Evolutionary conservation across 2,113 vertebrate genomes (phyloP).

Genomic region (Athene cunicularia): DNA sequence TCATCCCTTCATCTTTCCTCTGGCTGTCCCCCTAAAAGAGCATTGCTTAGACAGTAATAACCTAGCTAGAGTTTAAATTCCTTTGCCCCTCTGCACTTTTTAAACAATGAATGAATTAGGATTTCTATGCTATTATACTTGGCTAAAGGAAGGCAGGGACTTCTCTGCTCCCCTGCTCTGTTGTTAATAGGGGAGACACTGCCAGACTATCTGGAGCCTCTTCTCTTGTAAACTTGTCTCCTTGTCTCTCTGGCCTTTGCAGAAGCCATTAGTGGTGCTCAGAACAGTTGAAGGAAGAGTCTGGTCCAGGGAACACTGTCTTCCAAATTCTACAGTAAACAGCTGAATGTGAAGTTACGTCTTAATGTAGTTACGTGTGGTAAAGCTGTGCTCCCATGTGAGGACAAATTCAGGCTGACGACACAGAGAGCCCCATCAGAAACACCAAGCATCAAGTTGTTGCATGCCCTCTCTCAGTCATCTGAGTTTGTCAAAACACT

Average conservation of each 20-base stretch:
- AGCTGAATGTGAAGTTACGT: neutral
- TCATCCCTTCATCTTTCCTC: neutral
- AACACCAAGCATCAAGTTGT: neutral
- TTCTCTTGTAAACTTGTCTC: neutral
- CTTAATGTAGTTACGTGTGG: rapidly evolving
- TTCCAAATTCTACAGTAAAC: neutral
- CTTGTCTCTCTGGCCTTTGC: neutral
- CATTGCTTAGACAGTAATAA: neutral
- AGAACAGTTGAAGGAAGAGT: neutral
- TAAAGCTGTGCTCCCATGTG: neutral
- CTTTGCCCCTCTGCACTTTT: neutral
- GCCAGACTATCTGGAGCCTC: slow-evolving; percentile 9
- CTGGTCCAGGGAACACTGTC: neutral
- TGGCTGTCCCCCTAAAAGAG: neutral
- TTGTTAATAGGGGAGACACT: neutral
- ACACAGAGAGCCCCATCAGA: neutral
- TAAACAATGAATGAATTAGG: neutral
- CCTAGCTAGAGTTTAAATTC: neutral
- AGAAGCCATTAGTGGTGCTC: neutral
- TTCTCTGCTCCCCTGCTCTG: neutral
- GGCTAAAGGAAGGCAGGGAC: neutral
- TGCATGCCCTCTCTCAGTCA: neutral
- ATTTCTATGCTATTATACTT: neutral
- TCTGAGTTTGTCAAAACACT: neutral
- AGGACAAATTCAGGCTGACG: neutral